These are phyloP conservation scores for Nasonia vitripennis DNA, from an alignment of 1,140 invertebrate species.

Conservation along the genomic window DNA sequence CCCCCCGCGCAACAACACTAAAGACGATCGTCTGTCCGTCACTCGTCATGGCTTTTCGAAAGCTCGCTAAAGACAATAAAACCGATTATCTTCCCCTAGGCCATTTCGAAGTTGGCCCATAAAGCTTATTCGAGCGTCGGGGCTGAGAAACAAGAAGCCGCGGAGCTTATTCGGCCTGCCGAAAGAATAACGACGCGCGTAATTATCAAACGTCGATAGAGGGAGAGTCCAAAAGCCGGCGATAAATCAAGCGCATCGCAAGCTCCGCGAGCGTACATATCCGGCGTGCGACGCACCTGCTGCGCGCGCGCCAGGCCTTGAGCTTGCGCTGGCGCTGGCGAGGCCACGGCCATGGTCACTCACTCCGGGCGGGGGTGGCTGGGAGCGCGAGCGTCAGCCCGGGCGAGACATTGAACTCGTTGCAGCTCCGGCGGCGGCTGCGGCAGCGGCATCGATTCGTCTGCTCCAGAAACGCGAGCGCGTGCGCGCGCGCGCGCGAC, in stretches of 20 bases:
- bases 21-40: not conserved
- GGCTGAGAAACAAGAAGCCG: not conserved
- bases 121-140: conserved; percentile 39
- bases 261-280: not conserved
- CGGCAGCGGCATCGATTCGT: conserved; percentile 68
- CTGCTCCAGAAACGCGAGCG: conserved; percentile 68
- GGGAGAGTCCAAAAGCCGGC: too few relatives aligned
- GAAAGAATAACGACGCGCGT: too few relatives aligned
- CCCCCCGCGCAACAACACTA: not conserved
- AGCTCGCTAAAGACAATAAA: conserved; percentile 51
- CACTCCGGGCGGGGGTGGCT: conserved; percentile 60
- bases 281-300: not conserved
- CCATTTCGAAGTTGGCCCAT: conserved; percentile 43
- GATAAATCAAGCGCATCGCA: not conserved
- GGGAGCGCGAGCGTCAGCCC: conserved; percentile 67
- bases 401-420: conserved; percentile 73
- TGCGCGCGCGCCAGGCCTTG: conserved; percentile 11
- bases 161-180: too few relatives aligned
- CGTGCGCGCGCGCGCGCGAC: conserved; percentile 45
- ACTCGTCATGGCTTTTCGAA: conserved; percentile 14
- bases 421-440: conserved; percentile 62
- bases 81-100: conserved; percentile 44
- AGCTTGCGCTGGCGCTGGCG: not conserved
- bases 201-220: not conserved
- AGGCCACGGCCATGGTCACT: conserved; percentile 61